Evolutionary conservation across 2,113 vertebrate genomes (phyloP).

Genomic region (Sander vitreus): DNA sequence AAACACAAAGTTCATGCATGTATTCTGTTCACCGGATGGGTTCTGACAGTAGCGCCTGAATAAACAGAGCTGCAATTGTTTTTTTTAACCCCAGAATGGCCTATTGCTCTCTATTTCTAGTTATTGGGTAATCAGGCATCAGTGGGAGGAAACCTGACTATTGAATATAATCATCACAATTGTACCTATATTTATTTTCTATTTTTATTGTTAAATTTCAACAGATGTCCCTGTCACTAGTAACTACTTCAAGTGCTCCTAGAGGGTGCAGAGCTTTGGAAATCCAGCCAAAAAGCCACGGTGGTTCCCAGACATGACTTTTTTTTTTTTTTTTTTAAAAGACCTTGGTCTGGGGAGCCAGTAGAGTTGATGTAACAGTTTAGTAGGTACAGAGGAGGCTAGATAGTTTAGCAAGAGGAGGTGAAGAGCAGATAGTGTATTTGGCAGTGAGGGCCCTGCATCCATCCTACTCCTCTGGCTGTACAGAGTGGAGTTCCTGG

Average conservation of each 20-base stretch:
- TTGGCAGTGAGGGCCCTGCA: conserved; percentile 36
- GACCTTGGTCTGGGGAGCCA: conserved; percentile 6
- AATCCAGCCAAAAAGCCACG: background rate
- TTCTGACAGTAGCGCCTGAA: conserved; percentile 2
- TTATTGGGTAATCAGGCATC: background rate
- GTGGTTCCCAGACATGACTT: conserved; percentile 14
- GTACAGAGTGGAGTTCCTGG: conserved; percentile 54
- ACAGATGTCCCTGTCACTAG: background rate
- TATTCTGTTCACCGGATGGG: conserved; percentile 12
- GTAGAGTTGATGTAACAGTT: conserved; percentile 26
- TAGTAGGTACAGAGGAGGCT: conserved; percentile 31
- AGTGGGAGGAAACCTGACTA: background rate
- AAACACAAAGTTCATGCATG: conserved; percentile 22
- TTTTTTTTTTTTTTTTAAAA: conserved; percentile 17
- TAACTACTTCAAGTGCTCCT: background rate
- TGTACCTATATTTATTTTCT: background rate
- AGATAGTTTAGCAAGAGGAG: conserved; percentile 36
- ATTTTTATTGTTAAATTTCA: background rate
- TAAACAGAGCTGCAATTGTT: background rate
- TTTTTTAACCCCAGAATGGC: background rate
- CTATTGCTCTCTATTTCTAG: background rate
- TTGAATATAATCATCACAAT: background rate
- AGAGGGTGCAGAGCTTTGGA: background rate
- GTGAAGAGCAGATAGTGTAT: conserved; percentile 34
- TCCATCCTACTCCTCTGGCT: conserved; percentile 48